Evolutionary conservation across 2,797 vertebrate genomes (phyloP), one percentile per base, ranked within the genome.

Genomic region (Eupleurogrammus muticus): DNA sequence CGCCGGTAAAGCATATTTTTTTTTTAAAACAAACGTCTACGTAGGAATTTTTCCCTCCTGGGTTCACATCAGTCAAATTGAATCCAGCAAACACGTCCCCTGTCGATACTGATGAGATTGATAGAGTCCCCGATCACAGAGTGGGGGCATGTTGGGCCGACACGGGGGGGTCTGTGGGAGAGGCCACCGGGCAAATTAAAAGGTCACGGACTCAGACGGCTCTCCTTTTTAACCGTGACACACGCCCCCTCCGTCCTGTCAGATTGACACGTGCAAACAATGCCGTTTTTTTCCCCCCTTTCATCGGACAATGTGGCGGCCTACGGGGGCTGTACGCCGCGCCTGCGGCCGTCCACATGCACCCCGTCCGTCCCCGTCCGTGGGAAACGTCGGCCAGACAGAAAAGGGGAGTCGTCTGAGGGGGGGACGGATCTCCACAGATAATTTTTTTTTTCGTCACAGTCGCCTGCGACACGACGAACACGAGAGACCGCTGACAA

Each of bases 261-360:
- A 81, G 70, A 78, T 64, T 78, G 87, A 88, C 88, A 90, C 83
- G 82, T 82, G 90, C 82, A 89, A n/a, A 91, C 90, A 93, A 93
- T 91, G 85, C 73, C 11, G 36, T 66, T 73, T 79, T 75, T 77
- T 70, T 50, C 77, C 82, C 83, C 90, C 70, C 78, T 68, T n/a
- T n/a, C n/a, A n/a, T n/a, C 78, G 91, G 87, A 94, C 93, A 94
- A 93, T 89, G 82, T 77, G 80, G 83, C 56, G 11, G 88, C 88
- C 85, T 34, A 28, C 28, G 28, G 3, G 21, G 82, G 90, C 91
- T 91, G 92, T 92, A 93, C 90, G 93, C 90, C 80, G 79, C 42
- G 79, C 78, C 87, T 80, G 63, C 75, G 71, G 87, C 68, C 82
- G 23, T 79, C 88, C 74, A 76, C 83, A 80, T 3, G 28, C 54